Evolutionary conservation across 2,797 vertebrate species (phyloP).

Genomic region (Neoniphon sammara): DNA sequence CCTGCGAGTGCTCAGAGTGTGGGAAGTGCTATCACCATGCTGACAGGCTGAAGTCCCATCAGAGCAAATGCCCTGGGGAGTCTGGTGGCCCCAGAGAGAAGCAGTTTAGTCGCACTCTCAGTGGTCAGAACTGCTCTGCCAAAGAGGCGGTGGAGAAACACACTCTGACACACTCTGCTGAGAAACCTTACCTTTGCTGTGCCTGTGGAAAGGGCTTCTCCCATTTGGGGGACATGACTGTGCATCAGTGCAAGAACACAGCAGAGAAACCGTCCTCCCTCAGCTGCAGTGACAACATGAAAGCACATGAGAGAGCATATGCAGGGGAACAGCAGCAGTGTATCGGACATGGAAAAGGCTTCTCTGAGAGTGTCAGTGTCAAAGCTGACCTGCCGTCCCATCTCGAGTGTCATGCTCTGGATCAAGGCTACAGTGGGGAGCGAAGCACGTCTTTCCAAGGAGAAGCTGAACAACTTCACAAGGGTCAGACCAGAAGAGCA

Average conservation of each 20-base stretch:
- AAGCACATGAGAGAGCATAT: conserved; percentile 19
- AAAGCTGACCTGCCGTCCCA: background rate
- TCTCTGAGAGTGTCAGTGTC: background rate
- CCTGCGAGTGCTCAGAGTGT: background rate
- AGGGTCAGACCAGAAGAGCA: conserved; percentile 32
- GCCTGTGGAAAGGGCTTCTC: conserved; percentile 16
- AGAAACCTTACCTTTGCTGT: conserved; percentile 45
- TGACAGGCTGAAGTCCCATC: background rate
- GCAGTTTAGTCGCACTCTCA: background rate
- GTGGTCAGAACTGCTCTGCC: conserved; percentile 34
- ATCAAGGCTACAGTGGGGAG: conserved; percentile 23
- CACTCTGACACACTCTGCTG: conserved; percentile 18
- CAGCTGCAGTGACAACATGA: conserved; percentile 20
- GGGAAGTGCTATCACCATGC: conserved; percentile 1
- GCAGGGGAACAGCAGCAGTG: background rate
- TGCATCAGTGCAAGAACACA: conserved; percentile 39
- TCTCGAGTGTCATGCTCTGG: background rate
- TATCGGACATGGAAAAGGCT: background rate
- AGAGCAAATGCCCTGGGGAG: conserved; percentile 20
- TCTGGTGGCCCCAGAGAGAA: conserved; percentile 2
- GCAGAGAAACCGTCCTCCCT: conserved; percentile 35
- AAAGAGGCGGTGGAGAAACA: conserved; percentile 36
- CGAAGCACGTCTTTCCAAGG: conserved; percentile 51
- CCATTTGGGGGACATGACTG: conserved; percentile 23
- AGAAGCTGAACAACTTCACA: conserved; percentile 41